Base-by-base conservation (phyloP, 2,113 vertebrate genomes). In the Ursus arctos region DNA sequence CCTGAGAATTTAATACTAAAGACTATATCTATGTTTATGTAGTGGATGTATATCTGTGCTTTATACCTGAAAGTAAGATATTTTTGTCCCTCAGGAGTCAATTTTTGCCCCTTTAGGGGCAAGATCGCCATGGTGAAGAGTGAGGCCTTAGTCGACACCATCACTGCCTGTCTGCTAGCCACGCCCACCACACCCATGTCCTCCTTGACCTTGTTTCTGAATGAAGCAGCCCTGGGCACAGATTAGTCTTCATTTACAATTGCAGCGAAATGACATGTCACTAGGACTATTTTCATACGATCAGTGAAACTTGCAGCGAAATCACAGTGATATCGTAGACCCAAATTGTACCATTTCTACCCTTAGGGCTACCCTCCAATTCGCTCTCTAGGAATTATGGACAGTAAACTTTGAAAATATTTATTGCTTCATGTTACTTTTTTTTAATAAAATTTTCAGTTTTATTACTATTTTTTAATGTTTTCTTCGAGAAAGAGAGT, bases 91-190 rank as follows among this genome's bases (percentile, higher is more conserved):
- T 63, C 40, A 40, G 53, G 61, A 24, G 74, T 24, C 36, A 21
- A 61, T 3, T 22, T 31, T 47, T 80, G 63, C 61, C 28, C 71
- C 28, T 15, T 18, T 43, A 28, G 65, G 21, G 47, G 22, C 6
- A 3, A n/a, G 5, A 26, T 4, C 2, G 1, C 28, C 31, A 33
- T 0, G 4, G 57, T 8, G 40, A 26, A 33, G 14, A 72, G 3
- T 4, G 28, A 0, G 1, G 18, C 28, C 31, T 24, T 1, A 2
- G 55, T 43, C 14, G 26, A 26, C 31, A 51, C 24, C 63, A 3
- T 2, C 59, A 26, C 13, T 2, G 19, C n/a, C 21, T 19, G 12
- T 21, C 13, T 83, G 26, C 51, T 7, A 6, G 69, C 26, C 43
- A 26, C 7, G 2, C 43, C 43, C 4, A 4, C 33, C 19, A 26